phyloP scores from a whole-genome alignment of 2,888 invertebrate genomes.

The Stenoptilia bipunctidactyla region DNA sequence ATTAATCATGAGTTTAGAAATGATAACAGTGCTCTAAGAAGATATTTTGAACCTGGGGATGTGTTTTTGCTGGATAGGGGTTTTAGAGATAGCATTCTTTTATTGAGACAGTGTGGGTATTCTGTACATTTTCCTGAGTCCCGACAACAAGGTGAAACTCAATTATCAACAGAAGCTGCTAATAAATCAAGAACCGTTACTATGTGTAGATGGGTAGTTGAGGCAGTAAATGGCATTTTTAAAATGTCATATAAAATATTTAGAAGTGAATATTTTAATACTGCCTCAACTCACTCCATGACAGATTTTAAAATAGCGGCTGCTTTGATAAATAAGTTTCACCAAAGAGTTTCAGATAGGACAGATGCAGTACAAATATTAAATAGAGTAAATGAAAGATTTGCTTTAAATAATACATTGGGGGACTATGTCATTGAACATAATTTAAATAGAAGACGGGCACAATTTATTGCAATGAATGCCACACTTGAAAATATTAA shows the following conservation, averaged over 20 bases:
- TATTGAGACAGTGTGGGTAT: constrained; percentile 7
- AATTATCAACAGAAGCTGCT: constrained; percentile 7
- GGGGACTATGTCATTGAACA: neutral
- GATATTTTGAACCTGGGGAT: constrained; percentile 7
- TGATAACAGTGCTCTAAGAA: neutral
- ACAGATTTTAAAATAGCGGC: constrained; percentile 8
- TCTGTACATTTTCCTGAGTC: constrained; percentile 3
- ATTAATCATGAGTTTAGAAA: constrained; percentile 4
- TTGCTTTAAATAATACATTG: neutral
- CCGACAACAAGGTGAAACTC: constrained; percentile 7
- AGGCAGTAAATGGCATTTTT: constrained; percentile 1
- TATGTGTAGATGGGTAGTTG: constrained; percentile 9
- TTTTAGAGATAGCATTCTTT: constrained; percentile 3
- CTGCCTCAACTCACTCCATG: constrained; percentile 3
- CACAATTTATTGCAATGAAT: no score
- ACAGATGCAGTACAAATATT: constrained; percentile 4
- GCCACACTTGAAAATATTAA: constrained; percentile 1
- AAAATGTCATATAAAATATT: constrained; percentile 1
- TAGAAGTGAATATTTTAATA: constrained; percentile 2
- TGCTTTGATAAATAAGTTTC: constrained; percentile 5
- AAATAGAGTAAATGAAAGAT: constrained; percentile 3
- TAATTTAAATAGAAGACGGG: neutral
- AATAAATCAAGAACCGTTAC: constrained; percentile 10
- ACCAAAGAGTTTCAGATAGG: constrained; percentile 5
- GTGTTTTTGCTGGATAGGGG: constrained; percentile 10